phyloP scores from a whole-genome alignment of 2,113 vertebrate species.

The Theropithecus gelada region DNA sequence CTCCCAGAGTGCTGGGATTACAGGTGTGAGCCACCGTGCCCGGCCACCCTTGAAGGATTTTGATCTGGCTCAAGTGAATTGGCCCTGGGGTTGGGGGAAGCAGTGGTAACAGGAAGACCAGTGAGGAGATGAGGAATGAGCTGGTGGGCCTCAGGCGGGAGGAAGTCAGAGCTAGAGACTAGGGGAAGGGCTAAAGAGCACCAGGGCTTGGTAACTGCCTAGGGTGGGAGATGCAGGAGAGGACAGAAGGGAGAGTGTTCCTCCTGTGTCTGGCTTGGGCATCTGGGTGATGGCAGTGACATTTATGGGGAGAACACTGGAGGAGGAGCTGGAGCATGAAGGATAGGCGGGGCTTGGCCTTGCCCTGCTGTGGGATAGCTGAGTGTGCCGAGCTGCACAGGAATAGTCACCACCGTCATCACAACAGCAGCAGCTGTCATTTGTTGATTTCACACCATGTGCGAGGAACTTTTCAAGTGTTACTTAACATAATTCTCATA shows the following conservation, averaged over 20 bases:
- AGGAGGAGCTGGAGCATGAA: conserved; percentile 24
- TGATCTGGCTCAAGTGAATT: neutral
- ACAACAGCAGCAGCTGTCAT: neutral
- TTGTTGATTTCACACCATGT: neutral
- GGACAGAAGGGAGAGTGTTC: neutral
- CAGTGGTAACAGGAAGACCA: neutral
- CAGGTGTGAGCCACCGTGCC: too few species aligned
- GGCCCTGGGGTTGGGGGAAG: too few species aligned
- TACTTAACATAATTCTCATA: neutral
- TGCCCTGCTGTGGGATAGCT: neutral
- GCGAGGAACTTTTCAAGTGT: neutral
- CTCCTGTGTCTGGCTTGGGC: neutral
- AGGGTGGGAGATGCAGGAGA: neutral
- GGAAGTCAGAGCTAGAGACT: neutral
- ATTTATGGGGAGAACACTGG: conserved; percentile 56
- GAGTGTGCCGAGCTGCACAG: neutral
- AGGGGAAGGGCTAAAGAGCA: neutral
- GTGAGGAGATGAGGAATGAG: neutral
- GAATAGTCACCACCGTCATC: neutral
- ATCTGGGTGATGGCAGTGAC: conserved; percentile 42
- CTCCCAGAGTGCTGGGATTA: too few species aligned
- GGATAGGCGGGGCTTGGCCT: neutral
- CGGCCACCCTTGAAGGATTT: neutral
- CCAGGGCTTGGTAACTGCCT: neutral
- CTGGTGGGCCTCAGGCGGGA: neutral